A percentile compares a stretch with the other conserved stretches of the same genome.
These are phyloP conservation scores for Zophobas atratus DNA, from an alignment of 1,140 invertebrate species.

Conservation along the genomic window DNA sequence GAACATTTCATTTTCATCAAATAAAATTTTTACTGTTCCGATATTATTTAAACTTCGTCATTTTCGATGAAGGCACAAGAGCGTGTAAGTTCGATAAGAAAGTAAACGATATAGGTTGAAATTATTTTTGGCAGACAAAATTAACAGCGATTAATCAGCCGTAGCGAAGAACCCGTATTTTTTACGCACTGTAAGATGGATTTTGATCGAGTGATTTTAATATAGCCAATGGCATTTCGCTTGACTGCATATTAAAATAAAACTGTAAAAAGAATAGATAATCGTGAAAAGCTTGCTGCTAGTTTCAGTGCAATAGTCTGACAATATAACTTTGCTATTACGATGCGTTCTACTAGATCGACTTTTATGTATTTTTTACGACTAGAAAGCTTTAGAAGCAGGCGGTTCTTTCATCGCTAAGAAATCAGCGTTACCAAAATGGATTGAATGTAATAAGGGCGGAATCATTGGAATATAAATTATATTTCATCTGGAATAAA, in stretches of 20 bases:
- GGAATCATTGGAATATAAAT: constrained; percentile 15
- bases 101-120: too few species aligned
- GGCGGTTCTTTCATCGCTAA: constrained; percentile 52
- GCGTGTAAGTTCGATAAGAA: too few species aligned
- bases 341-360: constrained; percentile 62
- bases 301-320: constrained; percentile 50
- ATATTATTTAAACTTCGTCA: too few species aligned
- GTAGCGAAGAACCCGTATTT: too few species aligned
- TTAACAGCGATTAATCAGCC: too few species aligned
- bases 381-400: constrained; percentile 55
- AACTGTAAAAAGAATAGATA: constrained; percentile 49
- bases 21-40: too few species aligned
- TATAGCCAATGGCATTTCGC: constrained; percentile 43
- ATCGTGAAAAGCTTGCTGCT: constrained; percentile 51
- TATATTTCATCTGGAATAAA: constrained; percentile 4
- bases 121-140: too few species aligned
- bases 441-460: constrained; percentile 29
- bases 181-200: not conserved
- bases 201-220: constrained; percentile 46
- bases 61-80: too few species aligned
- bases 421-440: constrained; percentile 56
- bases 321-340: constrained; percentile 61
- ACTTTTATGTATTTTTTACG: constrained; percentile 63
- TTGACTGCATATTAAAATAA: constrained; percentile 47
- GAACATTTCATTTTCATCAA: too few species aligned